These are phyloP conservation scores for Clivina fossor DNA, from an alignment of 2,888 invertebrate genomes.

Conservation along the genomic window DNA sequence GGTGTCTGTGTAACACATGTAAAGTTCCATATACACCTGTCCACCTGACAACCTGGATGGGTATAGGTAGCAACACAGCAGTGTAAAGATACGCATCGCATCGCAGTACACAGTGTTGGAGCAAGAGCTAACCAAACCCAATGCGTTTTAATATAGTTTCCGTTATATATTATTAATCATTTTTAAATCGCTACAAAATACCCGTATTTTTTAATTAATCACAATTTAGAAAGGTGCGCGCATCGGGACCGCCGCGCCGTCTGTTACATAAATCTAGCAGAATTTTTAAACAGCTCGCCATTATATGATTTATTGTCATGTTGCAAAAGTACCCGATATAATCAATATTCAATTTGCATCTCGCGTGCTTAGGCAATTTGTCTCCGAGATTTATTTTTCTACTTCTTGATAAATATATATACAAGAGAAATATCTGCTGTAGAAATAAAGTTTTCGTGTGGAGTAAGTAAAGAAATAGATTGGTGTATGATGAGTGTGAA, in stretches of 20 bases:
- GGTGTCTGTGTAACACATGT: no score
- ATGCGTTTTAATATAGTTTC: slow-evolving; percentile 21
- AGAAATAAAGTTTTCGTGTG: no score
- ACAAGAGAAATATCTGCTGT: no score
- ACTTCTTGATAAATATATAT: no score
- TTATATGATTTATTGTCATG: slow-evolving; percentile 28
- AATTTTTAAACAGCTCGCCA: slow-evolving; percentile 25
- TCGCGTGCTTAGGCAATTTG: no score
- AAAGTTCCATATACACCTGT: slow-evolving; percentile 19
- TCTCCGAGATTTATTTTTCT: no score
- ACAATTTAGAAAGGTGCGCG: slow-evolving; percentile 31
- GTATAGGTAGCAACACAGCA: background rate
- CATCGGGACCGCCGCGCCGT: no score
- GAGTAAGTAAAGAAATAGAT: no score
- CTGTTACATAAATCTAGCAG: slow-evolving; percentile 32
- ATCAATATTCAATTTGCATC: slow-evolving; percentile 33
- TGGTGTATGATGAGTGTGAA: no score
- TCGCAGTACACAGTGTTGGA: background rate
- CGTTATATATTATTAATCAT: slow-evolving; percentile 31
- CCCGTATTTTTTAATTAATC: slow-evolving; percentile 32
- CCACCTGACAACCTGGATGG: no score
- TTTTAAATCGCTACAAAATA: slow-evolving; percentile 32
- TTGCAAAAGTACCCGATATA: slow-evolving; percentile 33
- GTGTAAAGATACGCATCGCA: slow-evolving; percentile 2
- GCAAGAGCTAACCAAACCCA: no score